A percentile compares a stretch with the other conserved stretches of the same genome.
phyloP scores from a whole-genome alignment of 1,140 invertebrate genomes.

The Zaprionus capensis region DNA sequence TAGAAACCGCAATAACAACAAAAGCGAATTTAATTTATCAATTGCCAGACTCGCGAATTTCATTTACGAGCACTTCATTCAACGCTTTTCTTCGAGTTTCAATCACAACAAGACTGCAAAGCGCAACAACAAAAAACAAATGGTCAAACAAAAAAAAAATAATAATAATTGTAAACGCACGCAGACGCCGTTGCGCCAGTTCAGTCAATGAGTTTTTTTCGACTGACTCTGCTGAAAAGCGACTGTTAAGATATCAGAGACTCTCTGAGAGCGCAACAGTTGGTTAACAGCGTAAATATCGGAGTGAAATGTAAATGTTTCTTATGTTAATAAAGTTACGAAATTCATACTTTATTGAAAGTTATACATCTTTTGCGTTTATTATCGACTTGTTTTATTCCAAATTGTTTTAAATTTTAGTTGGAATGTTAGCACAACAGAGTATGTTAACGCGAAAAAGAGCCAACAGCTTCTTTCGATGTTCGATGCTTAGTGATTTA shows the following conservation, averaged over 20 bases:
- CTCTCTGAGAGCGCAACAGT: constrained; percentile 43
- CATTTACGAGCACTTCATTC: constrained; percentile 31
- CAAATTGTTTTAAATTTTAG: neutral
- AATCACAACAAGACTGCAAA: constrained; percentile 37
- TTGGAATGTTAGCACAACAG: constrained; percentile 11
- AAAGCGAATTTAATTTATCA: constrained; percentile 33
- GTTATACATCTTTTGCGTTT: neutral
- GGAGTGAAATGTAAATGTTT: neutral
- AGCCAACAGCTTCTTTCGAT: neutral
- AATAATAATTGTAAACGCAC: constrained; percentile 48
- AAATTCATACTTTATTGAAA: neutral
- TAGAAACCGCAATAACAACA: constrained; percentile 51
- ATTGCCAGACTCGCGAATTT: constrained; percentile 20
- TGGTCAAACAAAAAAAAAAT: constrained; percentile 41
- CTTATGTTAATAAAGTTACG: neutral
- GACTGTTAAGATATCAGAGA: constrained; percentile 34
- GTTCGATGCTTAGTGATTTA: too few relatives aligned
- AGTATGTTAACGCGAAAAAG: constrained; percentile 10
- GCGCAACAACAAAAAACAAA: constrained; percentile 47
- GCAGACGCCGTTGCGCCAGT: constrained; percentile 47
- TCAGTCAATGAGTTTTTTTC: constrained; percentile 42
- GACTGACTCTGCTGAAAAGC: constrained; percentile 34
- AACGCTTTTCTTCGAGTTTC: constrained; percentile 34
- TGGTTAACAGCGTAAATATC: constrained; percentile 35
- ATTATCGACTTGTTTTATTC: neutral